Conservation (phyloP, 92 coral and sea anemone species). For the Muricea muricata region DNA sequence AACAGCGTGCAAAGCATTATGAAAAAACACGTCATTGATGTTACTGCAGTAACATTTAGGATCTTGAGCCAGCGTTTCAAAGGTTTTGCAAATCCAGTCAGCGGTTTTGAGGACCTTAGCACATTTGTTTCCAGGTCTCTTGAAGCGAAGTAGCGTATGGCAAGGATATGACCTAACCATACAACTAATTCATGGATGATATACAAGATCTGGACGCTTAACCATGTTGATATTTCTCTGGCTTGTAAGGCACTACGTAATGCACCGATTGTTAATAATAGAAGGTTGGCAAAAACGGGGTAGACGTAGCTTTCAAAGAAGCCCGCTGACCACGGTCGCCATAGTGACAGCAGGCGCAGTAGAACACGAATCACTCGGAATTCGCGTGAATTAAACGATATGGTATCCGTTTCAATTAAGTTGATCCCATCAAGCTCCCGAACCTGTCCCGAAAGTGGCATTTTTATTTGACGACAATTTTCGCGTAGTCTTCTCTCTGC, state of each 20-base stretch:
- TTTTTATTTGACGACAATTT: not conserved
- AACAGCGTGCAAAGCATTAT: conserved; percentile 15
- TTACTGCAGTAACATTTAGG: not conserved
- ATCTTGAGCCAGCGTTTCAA: not conserved
- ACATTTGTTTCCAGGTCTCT: conserved; percentile 32
- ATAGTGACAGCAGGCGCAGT: conserved; percentile 20
- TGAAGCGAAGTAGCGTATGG: conserved; percentile 15
- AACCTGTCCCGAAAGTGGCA: not conserved
- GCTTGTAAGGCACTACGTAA: conserved; percentile 19
- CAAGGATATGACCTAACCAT: conserved; percentile 37
- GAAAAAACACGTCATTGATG: not conserved
- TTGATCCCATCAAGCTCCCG: too few relatives aligned
- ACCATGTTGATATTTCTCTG: not conserved
- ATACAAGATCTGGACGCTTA: not conserved
- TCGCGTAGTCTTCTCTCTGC: too few relatives aligned
- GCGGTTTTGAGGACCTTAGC: not conserved
- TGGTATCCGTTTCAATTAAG: too few relatives aligned
- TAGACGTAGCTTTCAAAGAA: not conserved
- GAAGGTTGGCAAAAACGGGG: not conserved
- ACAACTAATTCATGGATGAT: conserved; percentile 14
- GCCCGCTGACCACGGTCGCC: conserved; percentile 15
- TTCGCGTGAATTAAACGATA: too few relatives aligned
- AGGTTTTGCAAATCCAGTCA: not conserved
- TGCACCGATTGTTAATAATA: not conserved
- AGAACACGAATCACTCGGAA: not conserved